Evolutionary conservation across 2,888 invertebrate genomes (phyloP), one percentile per base, ranked within the genome.

Genomic region (Piscicola geometra): DNA sequence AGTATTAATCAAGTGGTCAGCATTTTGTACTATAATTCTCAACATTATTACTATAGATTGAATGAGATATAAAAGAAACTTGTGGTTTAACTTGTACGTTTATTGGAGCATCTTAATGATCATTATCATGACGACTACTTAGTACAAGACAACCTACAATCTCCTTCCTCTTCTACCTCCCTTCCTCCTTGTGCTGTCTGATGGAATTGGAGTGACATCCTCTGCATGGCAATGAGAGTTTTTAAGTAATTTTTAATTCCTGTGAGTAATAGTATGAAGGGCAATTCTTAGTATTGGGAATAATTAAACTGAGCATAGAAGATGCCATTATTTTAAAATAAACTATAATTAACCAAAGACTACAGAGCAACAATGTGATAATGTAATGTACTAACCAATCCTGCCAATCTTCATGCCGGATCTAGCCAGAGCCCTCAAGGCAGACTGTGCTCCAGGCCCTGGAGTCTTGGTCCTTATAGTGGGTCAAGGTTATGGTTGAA

Each of bases 391-490:
- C 79, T 80, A 80, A 87, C 87, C 97, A 86, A 99, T 99, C 83
- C 99, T 92, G 73, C 99, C 99, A 86, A 99, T 99, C 88, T 98
- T 98, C 95, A 99, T 98, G 83, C 93, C 94, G 77, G 97, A 94
- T 87, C 99, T 93, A 81, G 99, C 99, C 81, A 99, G 89, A 82
- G 99, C 99, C 82, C 99, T 90, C 75, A 99, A 90, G 69, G 99
- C 99, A 77, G 98, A 97, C 87, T 89, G 88, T 60, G 98, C 99
- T 80, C 99, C 99, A 30, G 99, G 99, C 85, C 99, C 97, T 71
- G 97, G 97, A 5, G 96, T 97, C 87, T 97, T 97, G 25, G 96
- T 96, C 86, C 94, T 94, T 75, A 33, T 12, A 64, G 64, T 5
- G 25, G 3, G 30, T 64, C 21, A 21, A 64, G 64, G 21, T 3